Percentiles rank a stretch among this genome's conserved stretches.
Evolutionary conservation across 2,888 invertebrate species (phyloP).

Genomic region (Entomobrya proxima): DNA sequence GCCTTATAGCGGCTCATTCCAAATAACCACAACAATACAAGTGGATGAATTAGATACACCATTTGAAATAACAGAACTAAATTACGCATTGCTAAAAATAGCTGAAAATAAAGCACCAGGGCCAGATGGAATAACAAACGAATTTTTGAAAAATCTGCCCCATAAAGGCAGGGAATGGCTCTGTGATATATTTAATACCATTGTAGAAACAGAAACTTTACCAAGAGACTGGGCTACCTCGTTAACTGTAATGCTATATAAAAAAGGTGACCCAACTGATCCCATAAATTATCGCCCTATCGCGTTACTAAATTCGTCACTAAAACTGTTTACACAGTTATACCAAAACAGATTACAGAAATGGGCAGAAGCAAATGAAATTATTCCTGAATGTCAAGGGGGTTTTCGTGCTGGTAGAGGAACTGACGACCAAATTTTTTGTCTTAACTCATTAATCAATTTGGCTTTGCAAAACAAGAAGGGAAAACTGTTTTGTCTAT

Average conservation of each 20-base stretch:
- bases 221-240: constrained; percentile 40
- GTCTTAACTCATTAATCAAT: constrained; percentile 23
- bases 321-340: constrained; percentile 65
- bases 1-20: too few species aligned
- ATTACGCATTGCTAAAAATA: constrained; percentile 11
- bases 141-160: constrained; percentile 54
- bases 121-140: constrained; percentile 58
- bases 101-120: constrained; percentile 61
- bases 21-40: too few species aligned
- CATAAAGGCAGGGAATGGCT: not conserved
- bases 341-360: constrained; percentile 21
- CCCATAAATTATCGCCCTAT: constrained; percentile 68
- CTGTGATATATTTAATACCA: constrained; percentile 33
- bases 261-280: constrained; percentile 56
- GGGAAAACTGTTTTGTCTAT: constrained; percentile 48
- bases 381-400: constrained; percentile 55
- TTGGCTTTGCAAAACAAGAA: constrained; percentile 2
- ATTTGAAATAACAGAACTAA: constrained; percentile 41
- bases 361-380: constrained; percentile 43
- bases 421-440: constrained; percentile 59
- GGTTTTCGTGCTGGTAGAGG: constrained; percentile 58
- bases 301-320: constrained; percentile 13
- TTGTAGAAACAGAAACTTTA: not conserved
- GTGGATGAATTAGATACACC: constrained; percentile 11
- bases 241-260: constrained; percentile 48